Conservation (phyloP, 1,140 invertebrate genomes). For the Holcopasites calliopsidis region DNA sequence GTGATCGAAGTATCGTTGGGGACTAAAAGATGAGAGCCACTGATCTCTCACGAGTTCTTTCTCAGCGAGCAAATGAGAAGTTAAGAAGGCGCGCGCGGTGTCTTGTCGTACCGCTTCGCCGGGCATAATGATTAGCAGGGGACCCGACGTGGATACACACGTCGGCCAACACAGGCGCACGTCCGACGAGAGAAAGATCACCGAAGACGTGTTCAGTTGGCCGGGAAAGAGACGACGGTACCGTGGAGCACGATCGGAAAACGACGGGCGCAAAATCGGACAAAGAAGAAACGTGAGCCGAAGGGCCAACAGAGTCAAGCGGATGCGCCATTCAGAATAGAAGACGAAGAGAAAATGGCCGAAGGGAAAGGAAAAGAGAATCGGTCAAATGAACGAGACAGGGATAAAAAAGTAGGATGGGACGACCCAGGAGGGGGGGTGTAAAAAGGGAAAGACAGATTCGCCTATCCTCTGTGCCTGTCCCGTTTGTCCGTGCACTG, state of each 20-base stretch:
- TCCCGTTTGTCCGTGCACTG: conserved; percentile 57
- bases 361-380: not conserved
- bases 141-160: conserved; percentile 21
- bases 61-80: conserved; percentile 45
- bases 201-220: conserved; percentile 10
- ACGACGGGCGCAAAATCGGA: conserved; percentile 28
- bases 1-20: too few relatives aligned
- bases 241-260: conserved; percentile 15
- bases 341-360: not conserved
- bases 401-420: not conserved
- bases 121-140: conserved; percentile 59
- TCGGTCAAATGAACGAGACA: not conserved
- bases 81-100: conserved; percentile 50
- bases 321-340: not conserved
- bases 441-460: conserved; percentile 52
- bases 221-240: conserved; percentile 9
- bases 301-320: conserved; percentile 30
- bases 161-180: conserved; percentile 5
- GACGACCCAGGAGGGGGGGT: not conserved
- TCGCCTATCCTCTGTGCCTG: conserved; percentile 51
- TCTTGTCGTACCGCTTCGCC: conserved; percentile 48
- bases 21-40: conserved; percentile 34
- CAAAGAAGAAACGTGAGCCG: conserved; percentile 10
- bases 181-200: conserved; percentile 17
- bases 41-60: conserved; percentile 38